Base-by-base conservation (phyloP, 2,888 invertebrate species). In the Resseliella maxima region DNA sequence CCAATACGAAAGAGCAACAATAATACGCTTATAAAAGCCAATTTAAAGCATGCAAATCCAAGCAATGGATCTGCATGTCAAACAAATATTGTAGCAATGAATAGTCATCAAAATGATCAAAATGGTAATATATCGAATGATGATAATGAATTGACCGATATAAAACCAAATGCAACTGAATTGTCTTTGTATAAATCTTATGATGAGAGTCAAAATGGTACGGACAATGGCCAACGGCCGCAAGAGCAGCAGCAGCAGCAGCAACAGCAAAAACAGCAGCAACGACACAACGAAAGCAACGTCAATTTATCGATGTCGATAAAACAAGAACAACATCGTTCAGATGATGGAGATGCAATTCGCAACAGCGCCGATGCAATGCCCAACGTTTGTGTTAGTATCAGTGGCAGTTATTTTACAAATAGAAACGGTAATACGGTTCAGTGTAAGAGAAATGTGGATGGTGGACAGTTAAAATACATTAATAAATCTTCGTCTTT, bases 1-100 rank as follows among this genome's bases (percentile, higher is more conserved):
- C 88, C 88, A 41, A 88, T 88, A 54, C 87, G 87, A 41, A 88
- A 87, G 87, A 83, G 87, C 54, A 85, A 54, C 83, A 64, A 83
- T 72, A 85, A 38, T 50, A 85, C 50, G 31, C 35, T 85, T 85
- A 50, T 45, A 0, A 85, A 85, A 85, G 50, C 31, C 45, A 59
- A 35, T 36, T 1, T 21, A n/a, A 24, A 59, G n/a, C 36, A 86
- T 86, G 36, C 50, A 21, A 85, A 35, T 10, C 46, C 45, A 31
- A 46, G 54, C 83, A 83, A 83, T 83, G 83, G 83, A n/a, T 24
- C 38, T 2, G 38, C n/a, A 6, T n/a, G 38, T 18, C 1, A 64
- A 21, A 86, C 18, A 81, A 72, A 45, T 15, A 45, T 15, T 81
- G 45, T 81, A 27, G 31, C 15, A 15, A 45, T n/a, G 1, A 72